Percentiles rank a stretch among this genome's conserved stretches.
Evolutionary conservation across 2,113 vertebrate species (phyloP).

Genomic region (Oncorhynchus kisutch): DNA sequence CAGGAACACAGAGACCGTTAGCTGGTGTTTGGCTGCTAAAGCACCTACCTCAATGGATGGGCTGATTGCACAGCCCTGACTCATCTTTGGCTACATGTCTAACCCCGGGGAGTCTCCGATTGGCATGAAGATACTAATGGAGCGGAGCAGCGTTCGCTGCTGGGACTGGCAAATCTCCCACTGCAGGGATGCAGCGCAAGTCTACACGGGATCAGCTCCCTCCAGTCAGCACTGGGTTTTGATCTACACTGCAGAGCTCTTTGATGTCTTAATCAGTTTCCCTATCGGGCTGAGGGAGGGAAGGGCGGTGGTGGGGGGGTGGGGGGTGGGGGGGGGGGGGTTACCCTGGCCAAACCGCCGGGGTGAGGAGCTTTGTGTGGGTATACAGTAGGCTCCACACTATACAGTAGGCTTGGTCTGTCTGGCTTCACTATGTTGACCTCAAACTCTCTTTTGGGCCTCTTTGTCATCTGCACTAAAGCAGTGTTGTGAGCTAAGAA

Average conservation of each 20-base stretch:
- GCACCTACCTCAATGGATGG: slow-evolving; percentile 64
- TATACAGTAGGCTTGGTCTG: not conserved
- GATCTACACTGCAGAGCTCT: slow-evolving; percentile 67
- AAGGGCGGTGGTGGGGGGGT: slow-evolving; percentile 27
- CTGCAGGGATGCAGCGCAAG: slow-evolving; percentile 69
- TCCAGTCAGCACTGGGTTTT: slow-evolving; percentile 67
- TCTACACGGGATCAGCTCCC: slow-evolving; percentile 68
- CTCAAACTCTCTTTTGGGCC: too few species aligned
- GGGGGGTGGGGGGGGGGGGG: slow-evolving; percentile 6
- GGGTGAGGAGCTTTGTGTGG: not conserved
- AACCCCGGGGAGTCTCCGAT: slow-evolving; percentile 70
- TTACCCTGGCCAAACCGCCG: not conserved
- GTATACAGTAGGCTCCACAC: not conserved
- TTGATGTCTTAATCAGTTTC: slow-evolving; percentile 75
- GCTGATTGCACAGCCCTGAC: slow-evolving; percentile 70
- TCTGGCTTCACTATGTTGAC: too few species aligned
- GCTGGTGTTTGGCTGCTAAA: slow-evolving; percentile 43
- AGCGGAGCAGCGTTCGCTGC: slow-evolving; percentile 59
- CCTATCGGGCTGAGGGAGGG: slow-evolving; percentile 63
- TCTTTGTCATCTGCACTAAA: too few species aligned
- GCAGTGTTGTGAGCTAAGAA: too few species aligned
- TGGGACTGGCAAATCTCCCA: slow-evolving; percentile 72
- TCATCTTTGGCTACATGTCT: slow-evolving; percentile 72
- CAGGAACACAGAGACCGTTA: slow-evolving; percentile 22
- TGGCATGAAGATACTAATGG: slow-evolving; percentile 74